Evolutionary conservation across 2,888 invertebrate species (phyloP).

Genomic region (Elysia crispata): DNA sequence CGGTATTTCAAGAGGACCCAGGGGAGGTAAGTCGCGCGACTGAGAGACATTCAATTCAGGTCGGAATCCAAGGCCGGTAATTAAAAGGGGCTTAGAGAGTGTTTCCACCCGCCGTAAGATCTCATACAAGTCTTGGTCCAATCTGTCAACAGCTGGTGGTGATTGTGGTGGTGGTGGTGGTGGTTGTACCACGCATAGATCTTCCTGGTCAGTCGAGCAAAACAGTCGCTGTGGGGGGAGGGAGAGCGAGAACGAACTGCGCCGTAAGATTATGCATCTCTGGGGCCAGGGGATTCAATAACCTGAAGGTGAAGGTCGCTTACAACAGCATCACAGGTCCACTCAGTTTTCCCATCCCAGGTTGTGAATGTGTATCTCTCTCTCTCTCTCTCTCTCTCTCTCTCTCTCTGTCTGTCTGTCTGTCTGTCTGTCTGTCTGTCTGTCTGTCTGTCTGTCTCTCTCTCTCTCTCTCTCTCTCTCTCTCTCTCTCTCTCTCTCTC

Average conservation of each 20-base stretch:
- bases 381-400: not conserved
- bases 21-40: too few relatives aligned
- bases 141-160: too few relatives aligned
- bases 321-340: too few relatives aligned
- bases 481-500: not conserved
- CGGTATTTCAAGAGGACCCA: too few relatives aligned
- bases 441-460: not conserved
- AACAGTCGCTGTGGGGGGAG: not conserved
- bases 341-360: not conserved
- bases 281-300: not conserved
- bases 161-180: too few relatives aligned
- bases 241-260: not conserved
- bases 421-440: not conserved
- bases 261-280: not conserved
- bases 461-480: constrained; percentile 20
- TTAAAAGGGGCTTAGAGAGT: too few relatives aligned
- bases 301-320: too few relatives aligned
- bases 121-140: too few relatives aligned
- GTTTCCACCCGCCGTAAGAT: too few relatives aligned
- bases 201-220: not conserved
- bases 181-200: not conserved
- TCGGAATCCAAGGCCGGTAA: too few relatives aligned
- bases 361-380: not conserved
- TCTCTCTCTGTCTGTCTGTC: constrained; percentile 14
- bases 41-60: too few relatives aligned